phyloP scores from a whole-genome alignment of 2,113 vertebrate genomes.

The Dolichotis patagonum region DNA sequence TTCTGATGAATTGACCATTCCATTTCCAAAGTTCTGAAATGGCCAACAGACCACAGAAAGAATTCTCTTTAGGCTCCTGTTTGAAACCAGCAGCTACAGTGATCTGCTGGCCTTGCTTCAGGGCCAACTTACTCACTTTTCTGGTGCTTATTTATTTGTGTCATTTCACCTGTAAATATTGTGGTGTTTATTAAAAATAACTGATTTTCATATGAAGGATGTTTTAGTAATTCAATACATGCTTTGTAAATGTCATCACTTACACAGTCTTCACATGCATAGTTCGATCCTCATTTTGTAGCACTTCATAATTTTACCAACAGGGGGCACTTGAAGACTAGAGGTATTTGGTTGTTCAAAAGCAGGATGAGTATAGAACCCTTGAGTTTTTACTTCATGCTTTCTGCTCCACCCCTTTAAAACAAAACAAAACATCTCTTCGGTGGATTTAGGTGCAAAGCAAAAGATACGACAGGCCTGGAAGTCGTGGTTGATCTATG shows the following conservation, averaged over 20 bases:
- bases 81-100: no score
- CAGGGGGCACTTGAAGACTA: constrained; percentile 70
- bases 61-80: no score
- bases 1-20: no score
- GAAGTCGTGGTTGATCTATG: constrained; percentile 90
- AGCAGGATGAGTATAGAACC: fast-evolving
- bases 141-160: not conserved
- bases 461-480: constrained; percentile 83
- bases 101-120: no score
- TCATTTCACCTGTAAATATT: not conserved
- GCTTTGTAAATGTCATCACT: not conserved
- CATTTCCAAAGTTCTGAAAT: no score
- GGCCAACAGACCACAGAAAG: no score
- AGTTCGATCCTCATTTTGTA: not conserved
- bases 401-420: not conserved
- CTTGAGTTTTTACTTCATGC: not conserved
- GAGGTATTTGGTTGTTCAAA: not conserved
- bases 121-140: not conserved
- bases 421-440: not conserved
- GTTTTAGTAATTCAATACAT: not conserved
- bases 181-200: not conserved
- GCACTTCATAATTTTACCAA: constrained; percentile 67
- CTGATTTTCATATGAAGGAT: not conserved
- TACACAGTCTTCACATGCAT: not conserved
- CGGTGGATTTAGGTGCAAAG: constrained; percentile 79